Conservation (phyloP, 2,888 invertebrate genomes). For the Agrochola macilenta region DNA sequence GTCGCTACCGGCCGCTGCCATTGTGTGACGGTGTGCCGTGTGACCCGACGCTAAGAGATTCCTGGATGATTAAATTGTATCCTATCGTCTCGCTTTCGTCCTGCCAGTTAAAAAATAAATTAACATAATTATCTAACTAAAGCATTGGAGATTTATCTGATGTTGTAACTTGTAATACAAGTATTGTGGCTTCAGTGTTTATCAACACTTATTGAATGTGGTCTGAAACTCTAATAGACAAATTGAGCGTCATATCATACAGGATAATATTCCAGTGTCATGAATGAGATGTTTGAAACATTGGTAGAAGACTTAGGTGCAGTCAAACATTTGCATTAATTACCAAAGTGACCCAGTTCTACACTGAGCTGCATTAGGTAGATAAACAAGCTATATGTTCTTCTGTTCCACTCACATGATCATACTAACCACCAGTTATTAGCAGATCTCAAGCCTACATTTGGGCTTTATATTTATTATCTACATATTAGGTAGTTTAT, state of each 20-base stretch:
- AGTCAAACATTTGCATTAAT: conserved; percentile 70
- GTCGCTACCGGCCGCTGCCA: too few species aligned
- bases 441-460: conserved; percentile 24
- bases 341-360: conserved; percentile 68
- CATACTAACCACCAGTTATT: conserved; percentile 14
- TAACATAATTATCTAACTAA: not conserved
- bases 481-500: conserved; percentile 13
- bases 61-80: too few species aligned
- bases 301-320: not conserved
- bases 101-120: not conserved
- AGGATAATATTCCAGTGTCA: conserved; percentile 4
- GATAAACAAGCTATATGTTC: not conserved
- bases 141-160: not conserved
- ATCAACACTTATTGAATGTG: conserved; percentile 20
- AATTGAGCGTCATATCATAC: not conserved
- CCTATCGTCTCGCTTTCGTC: too few species aligned
- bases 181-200: conserved; percentile 27
- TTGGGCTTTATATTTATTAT: not conserved
- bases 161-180: conserved; percentile 9
- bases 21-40: too few species aligned
- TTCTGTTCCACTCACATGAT: conserved; percentile 3
- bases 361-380: not conserved
- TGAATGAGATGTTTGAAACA: conserved; percentile 1
- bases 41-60: too few species aligned
- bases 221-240: not conserved